phyloP scores from a whole-genome alignment of 2,797 vertebrate genomes.

The Scarus forsteni region DNA sequence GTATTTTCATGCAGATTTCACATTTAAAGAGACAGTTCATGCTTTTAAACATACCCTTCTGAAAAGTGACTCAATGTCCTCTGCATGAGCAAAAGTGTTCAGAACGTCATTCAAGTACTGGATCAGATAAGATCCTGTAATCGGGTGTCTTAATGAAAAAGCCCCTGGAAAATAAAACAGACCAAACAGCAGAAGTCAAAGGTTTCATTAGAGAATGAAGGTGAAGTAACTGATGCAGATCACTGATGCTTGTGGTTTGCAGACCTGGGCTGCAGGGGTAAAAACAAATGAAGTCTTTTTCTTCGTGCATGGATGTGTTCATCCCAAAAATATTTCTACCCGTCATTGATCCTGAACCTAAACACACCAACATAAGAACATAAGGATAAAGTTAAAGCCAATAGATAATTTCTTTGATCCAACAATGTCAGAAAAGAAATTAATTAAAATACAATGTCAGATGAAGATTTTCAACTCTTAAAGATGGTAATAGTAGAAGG shows the following conservation, averaged over 20 bases:
- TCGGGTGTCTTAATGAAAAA: constrained; percentile 44
- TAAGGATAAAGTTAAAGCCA: too few relatives aligned
- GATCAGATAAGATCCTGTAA: constrained; percentile 68
- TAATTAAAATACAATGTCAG: too few relatives aligned
- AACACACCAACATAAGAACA: not conserved
- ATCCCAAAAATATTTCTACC: too few relatives aligned
- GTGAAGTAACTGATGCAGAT: not conserved
- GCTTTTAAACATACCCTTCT: constrained; percentile 56
- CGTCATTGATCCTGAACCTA: constrained; percentile 62
- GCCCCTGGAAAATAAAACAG: constrained; percentile 65
- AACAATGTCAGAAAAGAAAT: too few relatives aligned
- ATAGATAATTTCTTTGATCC: too few relatives aligned
- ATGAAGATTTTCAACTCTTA: too few relatives aligned
- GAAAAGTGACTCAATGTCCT: constrained; percentile 79
- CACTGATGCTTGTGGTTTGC: constrained; percentile 10
- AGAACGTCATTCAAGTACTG: constrained; percentile 60
- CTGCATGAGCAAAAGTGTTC: constrained; percentile 1
- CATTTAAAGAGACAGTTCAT: not conserved
- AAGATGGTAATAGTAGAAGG: too few relatives aligned
- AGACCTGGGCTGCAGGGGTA: constrained; percentile 79
- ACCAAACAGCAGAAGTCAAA: not conserved
- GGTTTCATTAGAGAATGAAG: not conserved
- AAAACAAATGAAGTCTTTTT: constrained; percentile 72
- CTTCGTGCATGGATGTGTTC: too few relatives aligned
- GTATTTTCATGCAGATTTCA: not conserved